A percentile compares a stretch with the other conserved stretches of the same genome.
phyloP scores from a whole-genome alignment of 2,888 invertebrate genomes.

The Rhagophthalmus giganteus region DNA sequence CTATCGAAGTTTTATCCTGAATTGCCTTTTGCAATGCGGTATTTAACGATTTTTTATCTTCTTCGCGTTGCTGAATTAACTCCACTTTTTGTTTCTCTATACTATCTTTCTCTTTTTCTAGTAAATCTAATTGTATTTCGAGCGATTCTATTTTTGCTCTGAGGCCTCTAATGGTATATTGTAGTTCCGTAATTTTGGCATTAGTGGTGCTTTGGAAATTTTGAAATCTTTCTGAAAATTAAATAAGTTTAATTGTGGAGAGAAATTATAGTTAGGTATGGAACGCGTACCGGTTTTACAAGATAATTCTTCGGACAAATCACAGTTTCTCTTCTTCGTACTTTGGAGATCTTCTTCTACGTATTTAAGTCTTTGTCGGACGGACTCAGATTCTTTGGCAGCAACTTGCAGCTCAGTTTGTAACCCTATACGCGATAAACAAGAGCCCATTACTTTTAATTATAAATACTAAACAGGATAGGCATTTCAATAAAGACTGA shows the following conservation, averaged over 20 bases:
- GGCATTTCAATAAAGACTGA: background rate
- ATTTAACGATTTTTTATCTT: constrained; percentile 60
- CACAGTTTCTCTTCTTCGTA: constrained; percentile 62
- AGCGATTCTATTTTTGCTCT: constrained; percentile 57
- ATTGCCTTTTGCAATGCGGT: constrained; percentile 65
- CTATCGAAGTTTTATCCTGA: constrained; percentile 62
- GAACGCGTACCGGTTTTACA: constrained; percentile 62
- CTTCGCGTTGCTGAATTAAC: constrained; percentile 52
- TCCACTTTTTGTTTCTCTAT: constrained; percentile 51
- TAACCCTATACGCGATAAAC: constrained; percentile 57
- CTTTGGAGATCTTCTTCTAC: constrained; percentile 65
- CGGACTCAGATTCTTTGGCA: constrained; percentile 67
- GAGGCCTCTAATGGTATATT: constrained; percentile 56
- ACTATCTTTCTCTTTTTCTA: constrained; percentile 57
- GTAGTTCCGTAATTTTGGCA: constrained; percentile 55
- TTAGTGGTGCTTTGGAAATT: constrained; percentile 49
- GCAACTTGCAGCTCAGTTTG: constrained; percentile 68
- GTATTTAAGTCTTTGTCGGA: constrained; percentile 62
- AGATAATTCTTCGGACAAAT: constrained; percentile 62
- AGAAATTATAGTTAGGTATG: too few relatives aligned
- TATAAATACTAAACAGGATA: too few relatives aligned
- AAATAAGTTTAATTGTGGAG: constrained; percentile 1
- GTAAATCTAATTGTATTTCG: constrained; percentile 56
- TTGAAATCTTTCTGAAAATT: constrained; percentile 42
- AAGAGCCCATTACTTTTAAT: constrained; percentile 32